These are phyloP conservation scores for Cheumatopsyche charites DNA, from an alignment of 1,140 invertebrate species.

Conservation along the genomic window DNA sequence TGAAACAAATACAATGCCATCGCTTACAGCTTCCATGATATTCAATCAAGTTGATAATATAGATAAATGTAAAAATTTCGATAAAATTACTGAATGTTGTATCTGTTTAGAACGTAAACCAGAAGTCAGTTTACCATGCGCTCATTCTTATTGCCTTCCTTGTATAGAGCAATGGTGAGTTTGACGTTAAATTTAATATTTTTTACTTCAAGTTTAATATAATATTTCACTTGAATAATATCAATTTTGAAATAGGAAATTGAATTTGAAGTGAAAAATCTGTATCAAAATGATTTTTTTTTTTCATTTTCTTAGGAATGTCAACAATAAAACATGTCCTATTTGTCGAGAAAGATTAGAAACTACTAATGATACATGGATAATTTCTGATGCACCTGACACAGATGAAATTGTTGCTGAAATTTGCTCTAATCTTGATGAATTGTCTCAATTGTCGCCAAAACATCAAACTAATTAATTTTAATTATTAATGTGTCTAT, in stretches of 20 bases:
- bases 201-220: no score
- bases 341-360: constrained; percentile 68
- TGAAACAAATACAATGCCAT: background rate
- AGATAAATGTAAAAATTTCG: constrained; percentile 39
- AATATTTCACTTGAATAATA: background rate
- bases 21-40: constrained; percentile 53
- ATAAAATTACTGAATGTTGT: constrained; percentile 65
- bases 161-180: constrained; percentile 74
- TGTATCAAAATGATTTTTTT: background rate
- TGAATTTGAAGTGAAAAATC: no score
- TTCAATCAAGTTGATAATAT: constrained; percentile 52
- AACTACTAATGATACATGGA: constrained; percentile 71
- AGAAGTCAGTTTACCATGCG: constrained; percentile 70
- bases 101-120: constrained; percentile 74
- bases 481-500: background rate
- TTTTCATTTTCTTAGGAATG: constrained; percentile 62
- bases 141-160: constrained; percentile 70
- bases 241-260: background rate
- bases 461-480: constrained; percentile 37
- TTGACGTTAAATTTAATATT: constrained; percentile 18
- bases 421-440: constrained; percentile 52
- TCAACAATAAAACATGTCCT: constrained; percentile 70
- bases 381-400: constrained; percentile 68
- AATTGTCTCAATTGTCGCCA: constrained; percentile 41
- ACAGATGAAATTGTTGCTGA: constrained; percentile 66